phyloP scores from a whole-genome alignment of 1,140 invertebrate species.

The Drosophila pseudoananassae region DNA sequence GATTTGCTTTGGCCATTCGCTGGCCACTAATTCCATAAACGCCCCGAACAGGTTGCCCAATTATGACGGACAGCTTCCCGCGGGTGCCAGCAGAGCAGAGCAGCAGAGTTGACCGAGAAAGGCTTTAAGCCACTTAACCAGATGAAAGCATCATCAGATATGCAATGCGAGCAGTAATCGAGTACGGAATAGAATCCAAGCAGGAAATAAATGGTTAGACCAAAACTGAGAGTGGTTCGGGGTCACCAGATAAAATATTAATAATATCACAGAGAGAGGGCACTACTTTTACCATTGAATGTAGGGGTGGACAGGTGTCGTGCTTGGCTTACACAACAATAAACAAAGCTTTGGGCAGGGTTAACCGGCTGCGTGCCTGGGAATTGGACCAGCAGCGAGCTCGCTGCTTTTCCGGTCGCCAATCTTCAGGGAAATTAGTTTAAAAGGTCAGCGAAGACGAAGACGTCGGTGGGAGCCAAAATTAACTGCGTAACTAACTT shows the following conservation, averaged over 20 bases:
- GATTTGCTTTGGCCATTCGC: constrained; percentile 21
- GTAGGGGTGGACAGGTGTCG: constrained; percentile 64
- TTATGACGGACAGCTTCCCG: constrained; percentile 66
- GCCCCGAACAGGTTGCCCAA: constrained; percentile 65
- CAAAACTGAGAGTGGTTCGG: too few species aligned
- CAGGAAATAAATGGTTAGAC: constrained; percentile 36
- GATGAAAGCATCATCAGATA: constrained; percentile 72
- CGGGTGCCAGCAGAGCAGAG: background rate
- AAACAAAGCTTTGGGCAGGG: constrained; percentile 54
- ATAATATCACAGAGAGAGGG: constrained; percentile 56
- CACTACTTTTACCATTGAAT: constrained; percentile 60
- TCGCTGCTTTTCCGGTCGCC: constrained; percentile 32
- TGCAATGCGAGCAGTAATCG: constrained; percentile 46
- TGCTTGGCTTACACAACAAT: constrained; percentile 76
- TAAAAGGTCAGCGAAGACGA: constrained; percentile 62
- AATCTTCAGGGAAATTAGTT: constrained; percentile 78
- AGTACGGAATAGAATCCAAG: constrained; percentile 8
- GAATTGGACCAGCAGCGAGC: constrained; percentile 20
- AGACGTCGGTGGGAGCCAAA: constrained; percentile 18
- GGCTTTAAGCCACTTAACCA: constrained; percentile 73
- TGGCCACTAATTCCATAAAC: constrained; percentile 68
- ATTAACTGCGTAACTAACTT: constrained; percentile 80
- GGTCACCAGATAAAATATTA: constrained; percentile 66
- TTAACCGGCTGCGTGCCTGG: constrained; percentile 58
- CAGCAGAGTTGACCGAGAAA: constrained; percentile 23